Conservation (phyloP, 2,888 invertebrate species). For the Prionchulus punctatus region DNA sequence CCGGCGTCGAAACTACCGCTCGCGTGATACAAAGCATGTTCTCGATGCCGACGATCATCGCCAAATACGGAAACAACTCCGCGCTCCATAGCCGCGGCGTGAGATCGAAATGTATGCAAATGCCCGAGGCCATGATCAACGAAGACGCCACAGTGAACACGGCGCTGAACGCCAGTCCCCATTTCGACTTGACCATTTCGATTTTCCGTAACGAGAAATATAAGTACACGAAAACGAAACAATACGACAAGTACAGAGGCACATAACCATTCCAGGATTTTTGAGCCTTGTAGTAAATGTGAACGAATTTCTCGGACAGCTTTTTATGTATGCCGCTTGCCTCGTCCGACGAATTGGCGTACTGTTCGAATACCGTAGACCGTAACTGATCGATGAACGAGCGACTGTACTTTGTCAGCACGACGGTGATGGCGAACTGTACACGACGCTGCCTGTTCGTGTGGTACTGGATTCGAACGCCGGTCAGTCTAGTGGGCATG, state of each 20-base stretch:
- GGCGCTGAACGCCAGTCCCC: slow-evolving; percentile 67
- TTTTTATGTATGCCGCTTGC: background rate
- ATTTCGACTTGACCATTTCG: slow-evolving; percentile 73
- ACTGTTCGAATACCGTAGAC: background rate
- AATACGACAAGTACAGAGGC: slow-evolving; percentile 64
- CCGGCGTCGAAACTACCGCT: slow-evolving; percentile 75
- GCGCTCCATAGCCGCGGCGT: slow-evolving; percentile 40
- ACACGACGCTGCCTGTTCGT: slow-evolving; percentile 31
- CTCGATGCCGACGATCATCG: slow-evolving; percentile 82
- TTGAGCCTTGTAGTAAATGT: background rate
- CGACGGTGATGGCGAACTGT: slow-evolving; percentile 21
- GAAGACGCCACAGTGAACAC: slow-evolving; percentile 62
- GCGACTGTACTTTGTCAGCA: background rate
- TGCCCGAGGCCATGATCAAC: slow-evolving; percentile 67
- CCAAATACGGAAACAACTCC: slow-evolving; percentile 82
- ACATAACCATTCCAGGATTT: slow-evolving; percentile 38
- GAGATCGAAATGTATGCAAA: slow-evolving; percentile 33
- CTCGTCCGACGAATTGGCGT: background rate
- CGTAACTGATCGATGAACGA: background rate
- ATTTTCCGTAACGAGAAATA: slow-evolving; percentile 92
- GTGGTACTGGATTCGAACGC: slow-evolving; percentile 29
- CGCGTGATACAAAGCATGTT: slow-evolving; percentile 37
- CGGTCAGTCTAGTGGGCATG: slow-evolving; percentile 30
- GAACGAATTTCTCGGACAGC: slow-evolving; percentile 13
- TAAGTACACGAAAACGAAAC: slow-evolving; percentile 71